Evolutionary conservation across 1,140 invertebrate genomes (phyloP), one percentile per base, ranked within the genome.

Genomic region (Orchestia grillus): DNA sequence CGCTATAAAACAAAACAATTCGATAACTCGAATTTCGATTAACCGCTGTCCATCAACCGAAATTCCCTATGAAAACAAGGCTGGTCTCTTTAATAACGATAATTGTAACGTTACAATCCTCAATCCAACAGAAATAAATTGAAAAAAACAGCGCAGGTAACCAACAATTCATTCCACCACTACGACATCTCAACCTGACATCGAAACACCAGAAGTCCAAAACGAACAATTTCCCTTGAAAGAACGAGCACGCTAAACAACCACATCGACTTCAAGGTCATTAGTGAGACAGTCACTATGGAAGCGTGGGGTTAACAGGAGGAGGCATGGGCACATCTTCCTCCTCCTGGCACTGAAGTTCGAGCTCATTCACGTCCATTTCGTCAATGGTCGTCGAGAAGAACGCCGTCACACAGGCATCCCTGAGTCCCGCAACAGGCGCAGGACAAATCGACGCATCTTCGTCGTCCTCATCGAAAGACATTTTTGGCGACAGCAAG

Each of bases 381-480:
- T 47, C 92, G 3, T 94, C 92, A n/a, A 94, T 44, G 44, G 92
- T 47, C 40, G 92, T 47, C 11, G 62, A 77, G 11, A 94, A 40
- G 44, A 94, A 47, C 40, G 92, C 19, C n/a, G n/a, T 8, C 92
- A 94, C 43, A 40, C 36, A n/a, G 4, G 92, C 43, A 40, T 94
- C 92, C 1, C 44, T 8, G 40, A 94, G 92, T 8, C 92, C 92
- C 6, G 92, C 92, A 16, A 94, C 92, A 40, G 92, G 92, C 3
- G 92, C 44, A 44, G 92, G 92, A n/a, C 1, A 94, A 44, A 47
- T 94, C 8, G 44, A 47, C 44, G 44, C 1, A 44, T 94, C 92
- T n/a, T 94, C 92, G 40, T 94, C 92, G 44, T 94, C 92, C 19
- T 94, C 92, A 47, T 94, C 92, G 40, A 94, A 94, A 11, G 92